Base-by-base conservation (phyloP, 2,113 vertebrate species). In the Syngnathus typhle region DNA sequence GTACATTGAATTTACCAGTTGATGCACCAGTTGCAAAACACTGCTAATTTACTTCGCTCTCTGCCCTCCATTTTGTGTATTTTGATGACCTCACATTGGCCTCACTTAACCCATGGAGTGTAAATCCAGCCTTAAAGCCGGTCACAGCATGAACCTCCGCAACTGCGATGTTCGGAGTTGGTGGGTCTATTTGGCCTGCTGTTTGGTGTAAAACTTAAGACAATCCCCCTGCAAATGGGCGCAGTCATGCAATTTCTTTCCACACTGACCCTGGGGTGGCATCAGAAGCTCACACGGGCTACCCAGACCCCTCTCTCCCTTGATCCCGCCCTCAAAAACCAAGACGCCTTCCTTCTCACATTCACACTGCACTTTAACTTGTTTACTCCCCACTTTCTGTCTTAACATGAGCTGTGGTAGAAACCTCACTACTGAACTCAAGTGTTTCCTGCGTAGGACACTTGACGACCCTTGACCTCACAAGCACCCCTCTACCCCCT, bases 281-380 rank as follows among this genome's bases (percentile, higher is more conserved):
- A 60, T 60, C 19, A 4, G 37, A 60, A 19, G 59, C 60, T 41
- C n/a, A 13, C 60, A 6, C 19, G 11, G 11, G n/a, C 37, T 39
- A 41, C 19, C 60, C 39, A n/a, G 23, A 39, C 58, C 4, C 27
- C 23, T 23, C 23, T 23, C 23, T 3, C 51, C 16, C 18, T 16
- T 11, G 10, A 32, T 32, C 13, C 27, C 32, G 11, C 32, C 3
- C 7, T 37, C 58, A 18, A 55, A 32, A 55, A 58, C 55, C 55
- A 7, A 58, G 32, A 32, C 27, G 18, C 32, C 65, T 80, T 74
- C 68, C 68, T 79, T 78, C 69, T 39, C 44, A 44, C 27, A 66
- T 60, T 72, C 69, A 60, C 18, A 60, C 58, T 55, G 73, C 70
- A 75, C 72, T 68, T 76, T 74, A 74, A 70, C 49, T 63, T 72